A percentile compares a stretch with the other conserved stretches of the same genome.
Evolutionary conservation across 2,888 invertebrate species (phyloP).

Genomic region (Imbricaverruca yamaguchii): DNA sequence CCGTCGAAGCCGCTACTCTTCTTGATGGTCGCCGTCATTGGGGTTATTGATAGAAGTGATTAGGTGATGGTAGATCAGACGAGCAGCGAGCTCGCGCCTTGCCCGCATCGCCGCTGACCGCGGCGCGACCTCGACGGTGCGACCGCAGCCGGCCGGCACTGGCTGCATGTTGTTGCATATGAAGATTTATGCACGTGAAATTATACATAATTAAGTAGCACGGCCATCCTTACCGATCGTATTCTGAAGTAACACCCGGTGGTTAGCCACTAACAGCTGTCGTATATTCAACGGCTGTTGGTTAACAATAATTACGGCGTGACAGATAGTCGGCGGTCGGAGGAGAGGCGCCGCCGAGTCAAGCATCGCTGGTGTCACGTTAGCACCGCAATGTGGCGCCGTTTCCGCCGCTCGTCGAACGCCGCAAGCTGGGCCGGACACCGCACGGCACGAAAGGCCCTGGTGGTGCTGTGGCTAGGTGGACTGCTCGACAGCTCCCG

Average conservation of each 20-base stretch:
- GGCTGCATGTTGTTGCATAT: conserved; percentile 8
- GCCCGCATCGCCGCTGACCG: neutral
- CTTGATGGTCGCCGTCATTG: neutral
- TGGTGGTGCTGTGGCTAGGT: too few species aligned
- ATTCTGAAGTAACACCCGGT: neutral
- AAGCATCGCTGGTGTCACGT: neutral
- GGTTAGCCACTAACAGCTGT: neutral
- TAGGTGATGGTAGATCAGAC: neutral
- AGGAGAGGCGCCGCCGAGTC: neutral
- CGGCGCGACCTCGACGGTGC: neutral
- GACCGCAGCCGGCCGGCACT: neutral
- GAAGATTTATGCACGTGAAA: conserved; percentile 18
- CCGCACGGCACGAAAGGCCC: too few species aligned
- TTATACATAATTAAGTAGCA: conserved; percentile 18
- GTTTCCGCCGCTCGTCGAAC: neutral
- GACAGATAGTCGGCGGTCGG: neutral
- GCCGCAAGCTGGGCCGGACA: neutral
- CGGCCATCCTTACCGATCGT: neutral
- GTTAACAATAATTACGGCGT: neutral
- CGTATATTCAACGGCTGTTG: neutral
- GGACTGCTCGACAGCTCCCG: too few species aligned
- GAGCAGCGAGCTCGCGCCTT: neutral
- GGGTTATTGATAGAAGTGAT: neutral
- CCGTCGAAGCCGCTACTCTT: neutral
- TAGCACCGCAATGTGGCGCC: neutral